Conservation (phyloP, 35 echinoderm and acorn worm species). For the Heliocidaris erythrogramma region DNA sequence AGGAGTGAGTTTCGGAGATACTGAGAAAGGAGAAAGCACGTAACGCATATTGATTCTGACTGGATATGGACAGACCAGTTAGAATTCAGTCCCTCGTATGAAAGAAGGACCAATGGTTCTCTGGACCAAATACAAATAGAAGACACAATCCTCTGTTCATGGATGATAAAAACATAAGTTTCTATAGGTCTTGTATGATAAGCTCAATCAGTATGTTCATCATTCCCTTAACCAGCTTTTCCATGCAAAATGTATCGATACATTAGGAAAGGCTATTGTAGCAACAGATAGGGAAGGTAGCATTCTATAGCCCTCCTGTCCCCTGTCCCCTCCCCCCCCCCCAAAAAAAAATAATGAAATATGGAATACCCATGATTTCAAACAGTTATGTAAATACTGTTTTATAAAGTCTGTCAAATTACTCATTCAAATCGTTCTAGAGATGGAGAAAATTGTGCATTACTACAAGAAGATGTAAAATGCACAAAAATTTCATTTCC, state of each 20-base stretch:
- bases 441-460: too few species aligned
- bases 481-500: too few species aligned
- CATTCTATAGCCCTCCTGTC: too few species aligned
- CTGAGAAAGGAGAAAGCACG: not conserved
- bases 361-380: not conserved
- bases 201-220: not conserved
- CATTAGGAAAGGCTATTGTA: not conserved
- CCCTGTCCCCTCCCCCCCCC: too few species aligned
- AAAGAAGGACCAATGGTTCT: not conserved
- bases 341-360: not conserved
- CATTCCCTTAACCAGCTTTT: not conserved
- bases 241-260: not conserved
- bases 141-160: not conserved
- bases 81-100: not conserved
- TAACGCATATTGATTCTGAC: not conserved
- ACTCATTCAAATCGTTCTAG: too few species aligned
- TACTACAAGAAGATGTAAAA: too few species aligned
- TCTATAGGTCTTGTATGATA: not conserved
- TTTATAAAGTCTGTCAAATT: too few species aligned
- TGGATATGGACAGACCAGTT: not conserved
- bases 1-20: not conserved
- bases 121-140: not conserved
- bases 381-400: too few species aligned
- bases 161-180: not conserved
- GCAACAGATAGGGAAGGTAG: not conserved